Base-by-base conservation (phyloP, 1,140 invertebrate species). In the Drosophila busckii region DNA sequence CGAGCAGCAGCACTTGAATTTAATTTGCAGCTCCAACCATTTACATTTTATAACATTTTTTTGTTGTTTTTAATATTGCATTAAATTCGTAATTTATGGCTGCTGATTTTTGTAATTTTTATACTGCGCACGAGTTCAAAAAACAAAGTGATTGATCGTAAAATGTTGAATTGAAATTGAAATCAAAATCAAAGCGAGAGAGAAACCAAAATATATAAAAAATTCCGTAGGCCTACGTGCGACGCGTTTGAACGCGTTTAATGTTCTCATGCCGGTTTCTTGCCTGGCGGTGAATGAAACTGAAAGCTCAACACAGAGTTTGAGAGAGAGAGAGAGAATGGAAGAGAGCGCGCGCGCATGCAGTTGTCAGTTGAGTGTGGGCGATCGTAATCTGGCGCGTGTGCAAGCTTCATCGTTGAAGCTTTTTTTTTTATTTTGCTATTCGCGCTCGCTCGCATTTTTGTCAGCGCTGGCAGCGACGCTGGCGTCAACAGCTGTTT, bases 1-100 rank as follows among this genome's bases (percentile, higher is more conserved):
- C 58, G 63, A 80, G 67, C 63, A 54, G 68, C 68, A 73, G 75
- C 73, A 73, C 75, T 73, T 80, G 73, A 80, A 75, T 73, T 80
- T 73, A 69, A 80, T 82, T 78, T 71, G 71, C 56, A 71, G 42
- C 58, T 78, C 71, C 55, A 78, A 78, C 75, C 68, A 70, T 69
- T 80, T 50, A 80, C 75, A 78, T 78, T 71, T 64, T 62, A 58
- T 38, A 22, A 19, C 6, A 10, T 37, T 40, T 45, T 20, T 28
- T 42, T 52, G 13, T 31, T 12, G 17, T 35, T 19, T 35, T 41
- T 41, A 16, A 42, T 22, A 28, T 17, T 19, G 28, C n/a, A 41
- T 25, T 25, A 41, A 41, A 41, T 13, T 41, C 20, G 4, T 10
- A 23, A 25, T 15, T 41, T 23, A 25, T 41, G 13, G 20, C 40